Evolutionary conservation across 2,113 vertebrate species (phyloP).

Genomic region (Proteles cristata): DNA sequence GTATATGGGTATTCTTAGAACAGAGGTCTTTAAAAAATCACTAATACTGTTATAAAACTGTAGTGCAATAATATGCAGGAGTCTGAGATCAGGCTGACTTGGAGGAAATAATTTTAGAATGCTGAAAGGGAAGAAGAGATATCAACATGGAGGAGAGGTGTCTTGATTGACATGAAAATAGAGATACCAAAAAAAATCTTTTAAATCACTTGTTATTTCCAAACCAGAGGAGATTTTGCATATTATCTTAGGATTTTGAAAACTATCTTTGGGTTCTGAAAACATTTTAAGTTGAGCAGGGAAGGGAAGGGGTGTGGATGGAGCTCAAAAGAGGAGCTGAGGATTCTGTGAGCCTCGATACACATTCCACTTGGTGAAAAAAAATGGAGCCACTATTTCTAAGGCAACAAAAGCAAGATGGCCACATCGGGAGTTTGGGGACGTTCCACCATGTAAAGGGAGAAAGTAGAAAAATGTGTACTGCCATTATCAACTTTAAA

Average conservation of each 20-base stretch:
- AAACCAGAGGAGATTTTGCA: background rate
- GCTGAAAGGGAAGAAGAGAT: background rate
- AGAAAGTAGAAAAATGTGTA: background rate
- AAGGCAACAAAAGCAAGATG: background rate
- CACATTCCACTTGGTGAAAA: too few species aligned
- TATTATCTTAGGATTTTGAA: background rate
- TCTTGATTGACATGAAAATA: background rate
- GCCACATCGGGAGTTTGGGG: background rate
- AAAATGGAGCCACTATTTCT: background rate
- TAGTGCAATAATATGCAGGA: background rate
- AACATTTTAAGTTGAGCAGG: background rate
- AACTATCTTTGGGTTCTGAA: background rate
- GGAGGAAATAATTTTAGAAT: background rate
- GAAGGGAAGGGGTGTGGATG: background rate
- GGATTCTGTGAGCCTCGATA: accelerated
- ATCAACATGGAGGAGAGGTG: background rate
- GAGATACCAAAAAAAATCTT: background rate
- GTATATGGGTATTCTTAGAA: background rate
- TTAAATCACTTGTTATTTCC: background rate
- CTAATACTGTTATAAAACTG: background rate
- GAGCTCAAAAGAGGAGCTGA: background rate
- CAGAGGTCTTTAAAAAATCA: background rate
- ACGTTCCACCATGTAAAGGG: background rate
- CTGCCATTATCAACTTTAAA: background rate
- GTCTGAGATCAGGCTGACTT: background rate